Evolutionary conservation across 2,888 invertebrate genomes (phyloP).

Genomic region (Rugalucina vietnamica): DNA sequence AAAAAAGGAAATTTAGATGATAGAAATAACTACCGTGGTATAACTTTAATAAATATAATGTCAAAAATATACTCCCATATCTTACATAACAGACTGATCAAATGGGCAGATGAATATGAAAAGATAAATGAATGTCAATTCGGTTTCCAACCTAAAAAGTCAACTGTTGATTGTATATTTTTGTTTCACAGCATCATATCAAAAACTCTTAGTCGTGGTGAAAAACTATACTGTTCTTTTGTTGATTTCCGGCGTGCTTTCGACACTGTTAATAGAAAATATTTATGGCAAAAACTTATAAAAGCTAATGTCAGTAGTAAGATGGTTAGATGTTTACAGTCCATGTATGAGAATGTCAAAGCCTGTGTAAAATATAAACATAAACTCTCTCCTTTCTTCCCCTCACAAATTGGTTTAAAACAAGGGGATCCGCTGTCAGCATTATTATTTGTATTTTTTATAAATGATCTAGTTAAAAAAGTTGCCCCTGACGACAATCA

Average conservation of each 20-base stretch:
- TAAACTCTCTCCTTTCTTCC: neutral
- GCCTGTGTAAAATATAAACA: neutral
- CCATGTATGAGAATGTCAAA: slow-evolving; percentile 14
- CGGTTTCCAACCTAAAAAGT: neutral
- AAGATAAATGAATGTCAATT: neutral
- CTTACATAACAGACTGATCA: neutral
- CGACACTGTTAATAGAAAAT: neutral
- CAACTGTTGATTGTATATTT: slow-evolving; percentile 18
- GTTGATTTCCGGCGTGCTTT: neutral
- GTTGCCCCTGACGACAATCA: neutral
- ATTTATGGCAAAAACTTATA: slow-evolving; percentile 12
- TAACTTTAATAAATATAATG: neutral
- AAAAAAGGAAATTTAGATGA: neutral
- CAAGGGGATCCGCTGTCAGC: slow-evolving; percentile 4
- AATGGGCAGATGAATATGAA: neutral
- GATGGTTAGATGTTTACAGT: neutral
- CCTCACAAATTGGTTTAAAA: neutral
- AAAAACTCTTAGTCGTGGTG: neutral
- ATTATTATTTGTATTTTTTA: neutral
- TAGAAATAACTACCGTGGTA: neutral
- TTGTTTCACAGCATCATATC: neutral
- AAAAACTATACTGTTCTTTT: neutral
- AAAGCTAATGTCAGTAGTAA: neutral
- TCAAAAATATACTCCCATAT: neutral
- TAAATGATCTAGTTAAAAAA: neutral